Conservation (phyloP, 2,888 invertebrate species). For the Aphodius sticticus region DNA sequence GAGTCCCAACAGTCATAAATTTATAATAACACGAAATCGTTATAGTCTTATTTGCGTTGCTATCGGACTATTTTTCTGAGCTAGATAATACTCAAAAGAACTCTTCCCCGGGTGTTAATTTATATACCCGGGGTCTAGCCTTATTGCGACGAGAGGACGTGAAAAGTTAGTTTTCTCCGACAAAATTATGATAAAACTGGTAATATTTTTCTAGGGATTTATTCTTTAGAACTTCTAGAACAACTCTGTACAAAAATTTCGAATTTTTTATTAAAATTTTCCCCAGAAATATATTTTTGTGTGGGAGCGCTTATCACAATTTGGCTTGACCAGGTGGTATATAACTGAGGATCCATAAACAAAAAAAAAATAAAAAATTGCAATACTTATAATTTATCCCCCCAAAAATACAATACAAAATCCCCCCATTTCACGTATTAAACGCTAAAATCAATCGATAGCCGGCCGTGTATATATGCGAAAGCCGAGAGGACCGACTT, state of each 20-base stretch:
- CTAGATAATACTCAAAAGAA: background rate
- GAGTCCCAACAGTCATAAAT: background rate
- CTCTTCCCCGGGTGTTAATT: background rate
- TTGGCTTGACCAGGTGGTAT: too few relatives aligned
- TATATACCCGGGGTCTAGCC: background rate
- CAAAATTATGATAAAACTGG: background rate
- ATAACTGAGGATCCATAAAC: too few relatives aligned
- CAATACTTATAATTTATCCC: too few relatives aligned
- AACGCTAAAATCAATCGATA: background rate
- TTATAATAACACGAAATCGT: background rate
- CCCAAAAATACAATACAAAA: too few relatives aligned
- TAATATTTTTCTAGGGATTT: background rate
- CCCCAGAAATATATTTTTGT: background rate
- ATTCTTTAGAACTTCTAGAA: background rate
- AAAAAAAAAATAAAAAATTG: too few relatives aligned
- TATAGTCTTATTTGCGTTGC: background rate
- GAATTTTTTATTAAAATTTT: background rate
- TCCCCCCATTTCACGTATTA: too few relatives aligned
- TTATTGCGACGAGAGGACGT: background rate
- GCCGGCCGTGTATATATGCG: background rate
- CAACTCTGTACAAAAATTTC: too few relatives aligned
- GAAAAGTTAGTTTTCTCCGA: background rate
- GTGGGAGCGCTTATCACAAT: too few relatives aligned
- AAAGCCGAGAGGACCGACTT: slow-evolving; percentile 7
- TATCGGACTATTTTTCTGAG: background rate